Evolutionary conservation across 2,113 vertebrate genomes (phyloP).

Genomic region (Microcebus tavaratra): DNA sequence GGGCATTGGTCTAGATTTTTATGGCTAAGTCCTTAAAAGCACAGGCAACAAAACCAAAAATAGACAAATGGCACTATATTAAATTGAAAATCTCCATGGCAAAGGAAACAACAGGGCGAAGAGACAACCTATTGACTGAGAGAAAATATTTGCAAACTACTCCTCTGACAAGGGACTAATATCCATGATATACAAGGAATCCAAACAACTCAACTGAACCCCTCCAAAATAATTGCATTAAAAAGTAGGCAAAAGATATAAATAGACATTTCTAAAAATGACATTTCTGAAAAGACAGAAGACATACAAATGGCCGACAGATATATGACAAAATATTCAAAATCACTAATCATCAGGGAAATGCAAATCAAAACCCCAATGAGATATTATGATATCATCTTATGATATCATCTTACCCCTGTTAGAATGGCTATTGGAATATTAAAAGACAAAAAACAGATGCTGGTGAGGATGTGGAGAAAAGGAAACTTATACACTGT

Average conservation of each 20-base stretch:
- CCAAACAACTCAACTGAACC: not conserved
- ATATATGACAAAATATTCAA: not conserved
- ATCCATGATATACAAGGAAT: not conserved
- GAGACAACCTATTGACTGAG: not conserved
- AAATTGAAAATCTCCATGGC: not conserved
- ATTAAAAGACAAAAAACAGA: not conserved
- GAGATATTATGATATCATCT: not conserved
- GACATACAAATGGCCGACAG: not conserved
- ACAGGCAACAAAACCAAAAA: not conserved
- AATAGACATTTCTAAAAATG: not conserved
- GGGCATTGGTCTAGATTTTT: not conserved
- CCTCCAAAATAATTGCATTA: not conserved
- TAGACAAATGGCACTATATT: not conserved
- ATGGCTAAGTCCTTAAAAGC: not conserved
- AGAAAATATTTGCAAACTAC: not conserved
- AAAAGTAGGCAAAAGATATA: not conserved
- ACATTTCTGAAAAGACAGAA: not conserved
- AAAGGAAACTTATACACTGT: not conserved
- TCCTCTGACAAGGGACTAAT: not conserved
- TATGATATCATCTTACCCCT: not conserved
- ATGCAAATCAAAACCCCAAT: not conserved
- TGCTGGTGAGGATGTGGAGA: not conserved
- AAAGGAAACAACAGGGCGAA: not conserved
- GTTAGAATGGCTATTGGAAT: not conserved
- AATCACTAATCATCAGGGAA: not conserved